A percentile compares a stretch with the other conserved stretches of the same genome.
Evolutionary conservation across 2,888 invertebrate species (phyloP).

Genomic region (Amaurobius ferox): DNA sequence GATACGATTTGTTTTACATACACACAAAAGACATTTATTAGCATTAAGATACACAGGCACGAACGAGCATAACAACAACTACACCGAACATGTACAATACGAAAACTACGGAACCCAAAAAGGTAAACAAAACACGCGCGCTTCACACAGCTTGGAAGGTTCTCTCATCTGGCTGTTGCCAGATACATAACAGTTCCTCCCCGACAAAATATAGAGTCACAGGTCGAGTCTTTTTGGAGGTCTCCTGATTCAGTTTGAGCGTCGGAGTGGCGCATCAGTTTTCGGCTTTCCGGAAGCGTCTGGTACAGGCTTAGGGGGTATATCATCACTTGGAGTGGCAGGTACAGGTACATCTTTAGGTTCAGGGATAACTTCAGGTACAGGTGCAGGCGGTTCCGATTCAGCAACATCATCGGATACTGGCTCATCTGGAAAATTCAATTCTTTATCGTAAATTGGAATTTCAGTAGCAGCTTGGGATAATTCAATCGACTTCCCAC

Average conservation of each 20-base stretch:
- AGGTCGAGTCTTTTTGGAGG: constrained; percentile 43
- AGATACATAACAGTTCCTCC: constrained; percentile 52
- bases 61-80: constrained; percentile 41
- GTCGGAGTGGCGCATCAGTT: neutral
- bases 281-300: constrained; percentile 7
- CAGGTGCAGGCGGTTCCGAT: constrained; percentile 45
- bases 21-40: constrained; percentile 36
- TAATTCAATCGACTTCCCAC: constrained; percentile 52
- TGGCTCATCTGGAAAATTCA: constrained; percentile 53
- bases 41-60: constrained; percentile 43
- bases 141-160: constrained; percentile 23
- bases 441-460: constrained; percentile 50
- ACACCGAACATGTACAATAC: constrained; percentile 37
- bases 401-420: constrained; percentile 51
- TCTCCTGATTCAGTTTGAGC: constrained; percentile 15
- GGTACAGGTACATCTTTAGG: constrained; percentile 5
- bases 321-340: no score
- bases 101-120: no score
- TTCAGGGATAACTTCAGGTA: constrained; percentile 49
- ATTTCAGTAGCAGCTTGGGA: constrained; percentile 47
- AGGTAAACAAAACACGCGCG: no score
- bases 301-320: no score
- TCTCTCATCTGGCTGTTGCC: constrained; percentile 48
- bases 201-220: constrained; percentile 49
- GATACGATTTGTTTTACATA: constrained; percentile 42